A percentile compares a stretch with the other conserved stretches of the same genome.
Conservation (phyloP, 2,888 invertebrate genomes). For the Parelbella ahira region DNA sequence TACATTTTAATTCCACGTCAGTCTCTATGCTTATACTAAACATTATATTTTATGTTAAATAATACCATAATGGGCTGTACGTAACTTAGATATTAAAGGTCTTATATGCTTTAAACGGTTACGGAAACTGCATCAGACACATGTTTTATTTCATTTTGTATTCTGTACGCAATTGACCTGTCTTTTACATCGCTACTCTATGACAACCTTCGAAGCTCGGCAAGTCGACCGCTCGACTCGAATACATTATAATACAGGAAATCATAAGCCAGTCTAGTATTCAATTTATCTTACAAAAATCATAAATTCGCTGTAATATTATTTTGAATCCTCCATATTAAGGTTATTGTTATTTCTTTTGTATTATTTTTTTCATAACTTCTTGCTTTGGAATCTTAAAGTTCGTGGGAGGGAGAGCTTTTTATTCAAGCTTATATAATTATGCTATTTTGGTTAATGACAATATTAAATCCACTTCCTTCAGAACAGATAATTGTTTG, state of each 20-base stretch:
- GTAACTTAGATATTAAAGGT: background rate
- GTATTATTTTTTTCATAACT: background rate
- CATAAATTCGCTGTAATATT: slow-evolving; percentile 73
- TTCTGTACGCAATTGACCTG: slow-evolving; percentile 21
- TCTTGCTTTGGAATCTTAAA: too few species aligned
- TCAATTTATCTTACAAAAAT: slow-evolving; percentile 75
- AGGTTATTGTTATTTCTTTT: slow-evolving; percentile 24
- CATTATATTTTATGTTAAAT: too few species aligned
- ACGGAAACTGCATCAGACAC: slow-evolving; percentile 11
- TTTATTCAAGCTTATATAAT: too few species aligned
- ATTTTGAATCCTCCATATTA: slow-evolving; percentile 64
- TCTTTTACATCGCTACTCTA: slow-evolving; percentile 47
- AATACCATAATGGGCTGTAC: too few species aligned
- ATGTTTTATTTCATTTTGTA: slow-evolving; percentile 12
- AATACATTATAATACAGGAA: slow-evolving; percentile 76
- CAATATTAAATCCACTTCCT: too few species aligned
- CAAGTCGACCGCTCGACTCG: slow-evolving; percentile 48
- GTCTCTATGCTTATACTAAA: too few species aligned
- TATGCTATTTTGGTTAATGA: too few species aligned
- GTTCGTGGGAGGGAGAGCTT: too few species aligned
- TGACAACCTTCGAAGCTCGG: slow-evolving; percentile 59
- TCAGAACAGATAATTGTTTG: too few species aligned
- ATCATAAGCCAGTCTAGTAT: slow-evolving; percentile 68
- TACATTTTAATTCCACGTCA: too few species aligned
- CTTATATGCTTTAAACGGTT: background rate